Percentiles rank a stretch among this genome's conserved stretches.
phyloP scores from a whole-genome alignment of 2,113 vertebrate genomes.

The Podarcis cretensis region DNA sequence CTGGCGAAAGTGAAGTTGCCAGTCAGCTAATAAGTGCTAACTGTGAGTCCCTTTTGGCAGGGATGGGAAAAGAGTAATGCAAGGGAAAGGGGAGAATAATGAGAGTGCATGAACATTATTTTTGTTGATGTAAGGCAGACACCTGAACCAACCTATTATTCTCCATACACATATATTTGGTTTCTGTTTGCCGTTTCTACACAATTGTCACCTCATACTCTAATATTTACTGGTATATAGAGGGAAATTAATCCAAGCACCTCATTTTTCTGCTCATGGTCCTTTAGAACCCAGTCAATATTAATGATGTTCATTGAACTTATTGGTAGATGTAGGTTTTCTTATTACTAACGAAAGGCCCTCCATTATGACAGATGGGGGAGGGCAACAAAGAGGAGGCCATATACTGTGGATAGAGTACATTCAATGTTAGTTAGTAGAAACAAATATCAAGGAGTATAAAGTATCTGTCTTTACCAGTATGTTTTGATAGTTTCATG shows the following conservation, averaged over 20 bases:
- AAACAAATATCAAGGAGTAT: background rate
- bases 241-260: background rate
- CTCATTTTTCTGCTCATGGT: background rate
- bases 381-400: background rate
- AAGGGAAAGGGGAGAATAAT: background rate
- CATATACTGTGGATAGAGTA: background rate
- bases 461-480: background rate
- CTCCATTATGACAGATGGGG: background rate
- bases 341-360: background rate
- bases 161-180: background rate
- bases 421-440: background rate
- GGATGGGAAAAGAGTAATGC: too few species aligned
- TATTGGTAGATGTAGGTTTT: background rate
- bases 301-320: background rate
- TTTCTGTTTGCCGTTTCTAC: background rate
- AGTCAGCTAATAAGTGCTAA: too few species aligned
- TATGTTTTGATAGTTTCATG: slow-evolving; percentile 33
- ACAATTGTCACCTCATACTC: background rate
- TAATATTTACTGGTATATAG: background rate
- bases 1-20: too few species aligned
- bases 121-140: background rate
- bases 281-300: background rate
- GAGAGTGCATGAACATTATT: background rate
- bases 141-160: background rate
- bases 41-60: too few species aligned